These are phyloP conservation scores for Piprites chloris DNA, from an alignment of 2,113 vertebrate genomes.

Conservation along the genomic window DNA sequence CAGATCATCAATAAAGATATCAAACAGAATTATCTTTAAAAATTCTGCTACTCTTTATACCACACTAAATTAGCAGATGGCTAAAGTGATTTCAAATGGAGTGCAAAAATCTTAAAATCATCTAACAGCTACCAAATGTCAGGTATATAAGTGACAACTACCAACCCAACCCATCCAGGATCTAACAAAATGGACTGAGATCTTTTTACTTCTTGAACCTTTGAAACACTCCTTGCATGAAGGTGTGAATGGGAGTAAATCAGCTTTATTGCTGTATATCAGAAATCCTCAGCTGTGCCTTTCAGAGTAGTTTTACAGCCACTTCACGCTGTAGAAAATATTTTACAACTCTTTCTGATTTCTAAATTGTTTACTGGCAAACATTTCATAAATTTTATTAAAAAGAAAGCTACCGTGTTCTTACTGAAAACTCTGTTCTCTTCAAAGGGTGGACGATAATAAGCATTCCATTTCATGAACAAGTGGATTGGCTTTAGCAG, in stretches of 20 bases:
- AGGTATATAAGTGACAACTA: neutral
- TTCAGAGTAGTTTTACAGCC: neutral
- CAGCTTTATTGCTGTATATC: neutral
- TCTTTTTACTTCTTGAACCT: neutral
- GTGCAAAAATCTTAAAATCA: neutral
- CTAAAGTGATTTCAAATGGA: neutral
- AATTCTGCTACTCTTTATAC: too few relatives aligned
- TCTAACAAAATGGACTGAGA: neutral
- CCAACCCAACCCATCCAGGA: neutral
- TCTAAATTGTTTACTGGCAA: neutral
- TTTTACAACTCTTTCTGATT: neutral
- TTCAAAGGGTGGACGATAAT: fast-evolving
- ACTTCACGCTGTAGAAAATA: neutral
- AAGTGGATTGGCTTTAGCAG: neutral
- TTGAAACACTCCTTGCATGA: neutral
- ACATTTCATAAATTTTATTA: neutral
- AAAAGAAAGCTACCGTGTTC: neutral
- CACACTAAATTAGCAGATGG: too few relatives aligned
- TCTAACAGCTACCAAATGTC: neutral
- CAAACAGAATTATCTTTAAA: too few relatives aligned
- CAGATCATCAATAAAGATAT: too few relatives aligned
- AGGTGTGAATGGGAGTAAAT: neutral
- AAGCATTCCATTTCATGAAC: neutral
- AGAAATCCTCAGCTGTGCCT: neutral
- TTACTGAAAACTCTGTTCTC: neutral